Evolutionary conservation across 2,888 invertebrate species (phyloP).

Genomic region (Colletes collaris): DNA sequence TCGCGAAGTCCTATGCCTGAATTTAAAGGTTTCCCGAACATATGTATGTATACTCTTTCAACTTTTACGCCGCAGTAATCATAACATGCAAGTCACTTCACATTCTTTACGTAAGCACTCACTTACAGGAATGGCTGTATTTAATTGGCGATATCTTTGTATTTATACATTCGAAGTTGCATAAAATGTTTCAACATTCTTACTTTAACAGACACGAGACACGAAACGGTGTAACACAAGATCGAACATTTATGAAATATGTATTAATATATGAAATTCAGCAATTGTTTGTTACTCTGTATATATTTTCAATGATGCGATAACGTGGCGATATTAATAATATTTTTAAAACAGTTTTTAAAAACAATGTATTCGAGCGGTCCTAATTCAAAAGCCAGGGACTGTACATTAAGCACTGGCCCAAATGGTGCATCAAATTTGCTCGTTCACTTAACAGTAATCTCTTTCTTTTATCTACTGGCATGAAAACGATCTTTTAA

Average conservation of each 20-base stretch:
- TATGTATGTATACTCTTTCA: neutral
- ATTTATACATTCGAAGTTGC: slow-evolving; percentile 9
- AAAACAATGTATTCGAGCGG: too few species aligned
- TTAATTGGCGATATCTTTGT: slow-evolving; percentile 36
- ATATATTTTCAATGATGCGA: neutral
- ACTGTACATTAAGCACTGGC: too few species aligned
- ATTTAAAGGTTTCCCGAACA: neutral
- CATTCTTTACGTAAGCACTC: slow-evolving; percentile 43
- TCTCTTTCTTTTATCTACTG: too few species aligned
- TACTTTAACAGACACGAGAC: neutral
- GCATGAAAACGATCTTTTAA: too few species aligned
- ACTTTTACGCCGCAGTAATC: slow-evolving; percentile 30
- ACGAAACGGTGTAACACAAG: too few species aligned
- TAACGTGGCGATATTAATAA: neutral
- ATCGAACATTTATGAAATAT: neutral
- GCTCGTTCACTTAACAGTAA: too few species aligned
- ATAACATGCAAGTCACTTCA: slow-evolving; percentile 40
- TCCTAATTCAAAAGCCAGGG: too few species aligned
- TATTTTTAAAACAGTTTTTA: too few species aligned
- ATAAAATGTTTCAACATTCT: slow-evolving; percentile 1
- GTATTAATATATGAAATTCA: too few species aligned
- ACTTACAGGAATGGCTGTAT: slow-evolving; percentile 26
- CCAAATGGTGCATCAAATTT: too few species aligned
- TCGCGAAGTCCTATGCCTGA: too few species aligned
- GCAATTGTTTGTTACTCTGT: too few species aligned